Conservation (phyloP, 1,140 invertebrate species). For the Thereuonema tuberculata region DNA sequence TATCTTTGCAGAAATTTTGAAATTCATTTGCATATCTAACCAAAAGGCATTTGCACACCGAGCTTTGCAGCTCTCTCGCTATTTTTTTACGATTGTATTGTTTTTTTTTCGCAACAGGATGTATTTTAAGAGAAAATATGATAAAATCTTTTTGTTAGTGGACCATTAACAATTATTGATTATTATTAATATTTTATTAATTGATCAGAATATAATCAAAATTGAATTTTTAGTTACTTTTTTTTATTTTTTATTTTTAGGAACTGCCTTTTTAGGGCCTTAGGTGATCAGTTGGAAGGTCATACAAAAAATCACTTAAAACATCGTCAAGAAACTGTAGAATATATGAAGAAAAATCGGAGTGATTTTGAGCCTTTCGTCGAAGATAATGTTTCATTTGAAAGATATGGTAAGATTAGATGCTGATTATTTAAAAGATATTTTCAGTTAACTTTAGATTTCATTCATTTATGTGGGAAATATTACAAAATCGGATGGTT, state of each 20-base stretch:
- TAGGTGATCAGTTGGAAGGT: constrained; percentile 40
- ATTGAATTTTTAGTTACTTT: constrained; percentile 2
- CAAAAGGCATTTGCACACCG: too few species aligned
- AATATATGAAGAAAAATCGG: constrained; percentile 35
- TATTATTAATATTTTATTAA: not conserved
- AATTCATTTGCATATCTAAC: too few species aligned
- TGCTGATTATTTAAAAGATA: not conserved
- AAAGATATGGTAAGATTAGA: constrained; percentile 32
- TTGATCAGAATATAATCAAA: not conserved
- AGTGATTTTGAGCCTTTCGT: constrained; percentile 41
- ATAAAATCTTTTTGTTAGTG: not conserved
- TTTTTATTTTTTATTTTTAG: constrained; percentile 22
- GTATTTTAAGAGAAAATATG: not conserved
- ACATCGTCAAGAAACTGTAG: constrained; percentile 34
- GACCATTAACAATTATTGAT: not conserved
- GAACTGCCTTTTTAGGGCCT: constrained; percentile 40
- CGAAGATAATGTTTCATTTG: constrained; percentile 39
- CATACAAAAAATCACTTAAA: constrained; percentile 34
- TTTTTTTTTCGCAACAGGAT: not conserved
- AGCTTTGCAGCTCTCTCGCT: too few species aligned
- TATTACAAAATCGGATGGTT: not conserved
- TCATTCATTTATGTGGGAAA: not conserved
- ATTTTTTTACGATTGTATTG: not conserved
- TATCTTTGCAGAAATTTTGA: too few species aligned
- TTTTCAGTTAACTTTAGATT: constrained; percentile 5